A percentile compares a stretch with the other conserved stretches of the same genome.
These are phyloP conservation scores for Neoascia interrupta DNA, from an alignment of 2,888 invertebrate species.

Conservation along the genomic window DNA sequence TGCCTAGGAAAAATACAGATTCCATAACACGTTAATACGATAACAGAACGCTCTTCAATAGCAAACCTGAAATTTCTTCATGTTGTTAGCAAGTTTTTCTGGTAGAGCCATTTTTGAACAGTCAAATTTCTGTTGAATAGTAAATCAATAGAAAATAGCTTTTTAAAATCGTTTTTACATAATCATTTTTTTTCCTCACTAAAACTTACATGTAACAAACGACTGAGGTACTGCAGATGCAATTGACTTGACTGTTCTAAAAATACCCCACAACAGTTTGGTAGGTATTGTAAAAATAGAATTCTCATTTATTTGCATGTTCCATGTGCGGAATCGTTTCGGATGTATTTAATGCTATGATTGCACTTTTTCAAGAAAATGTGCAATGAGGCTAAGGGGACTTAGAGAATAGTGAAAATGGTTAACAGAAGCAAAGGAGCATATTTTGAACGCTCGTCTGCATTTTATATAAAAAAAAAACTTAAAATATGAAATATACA, in stretches of 20 bases:
- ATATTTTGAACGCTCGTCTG: too few species aligned
- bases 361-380: too few species aligned
- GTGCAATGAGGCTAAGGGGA: too few species aligned
- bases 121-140: slow-evolving; percentile 72
- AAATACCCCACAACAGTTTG: slow-evolving; percentile 39
- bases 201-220: slow-evolving; percentile 30
- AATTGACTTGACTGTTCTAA: slow-evolving; percentile 53
- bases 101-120: slow-evolving; percentile 76
- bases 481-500: too few species aligned
- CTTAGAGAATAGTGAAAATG: too few species aligned
- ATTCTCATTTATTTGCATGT: slow-evolving; percentile 10
- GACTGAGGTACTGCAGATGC: slow-evolving; percentile 42
- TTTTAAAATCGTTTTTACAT: slow-evolving; percentile 1
- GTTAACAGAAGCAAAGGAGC: too few species aligned
- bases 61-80: slow-evolving; percentile 77
- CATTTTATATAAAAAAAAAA: too few species aligned
- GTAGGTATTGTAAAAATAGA: slow-evolving; percentile 49
- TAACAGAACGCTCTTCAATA: not conserved
- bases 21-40: too few species aligned
- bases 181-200: slow-evolving; percentile 35
- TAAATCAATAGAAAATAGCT: not conserved
- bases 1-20: slow-evolving; percentile 62
- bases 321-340: slow-evolving; percentile 12
- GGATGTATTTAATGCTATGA: not conserved
- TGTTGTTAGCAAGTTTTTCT: slow-evolving; percentile 76